Percentiles rank a stretch among this genome's conserved stretches.
Conservation (phyloP, 2,888 invertebrate species). For the Morpho deidamia region DNA sequence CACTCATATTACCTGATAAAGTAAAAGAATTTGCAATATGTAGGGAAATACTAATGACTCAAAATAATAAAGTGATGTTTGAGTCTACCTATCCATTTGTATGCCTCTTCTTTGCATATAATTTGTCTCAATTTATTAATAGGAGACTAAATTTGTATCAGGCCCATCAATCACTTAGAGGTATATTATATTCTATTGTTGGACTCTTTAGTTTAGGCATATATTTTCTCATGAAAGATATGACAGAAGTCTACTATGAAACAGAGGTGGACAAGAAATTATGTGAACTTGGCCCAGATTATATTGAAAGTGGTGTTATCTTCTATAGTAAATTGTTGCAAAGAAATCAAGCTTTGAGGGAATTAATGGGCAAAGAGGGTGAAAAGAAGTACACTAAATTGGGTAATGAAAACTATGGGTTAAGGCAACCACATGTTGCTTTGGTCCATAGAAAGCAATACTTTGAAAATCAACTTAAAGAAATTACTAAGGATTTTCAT, state of each 20-base stretch:
- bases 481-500: slow-evolving; percentile 27
- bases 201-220: slow-evolving; percentile 76
- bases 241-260: slow-evolving; percentile 81
- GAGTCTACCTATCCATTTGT: slow-evolving; percentile 75
- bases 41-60: slow-evolving; percentile 82
- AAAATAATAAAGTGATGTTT: slow-evolving; percentile 77
- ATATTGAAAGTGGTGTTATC: slow-evolving; percentile 84
- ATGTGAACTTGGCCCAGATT: slow-evolving; percentile 78
- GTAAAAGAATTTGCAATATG: slow-evolving; percentile 90
- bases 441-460: slow-evolving; percentile 81
- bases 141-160: slow-evolving; percentile 71
- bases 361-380: slow-evolving; percentile 81
- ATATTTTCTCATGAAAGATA: slow-evolving; percentile 83
- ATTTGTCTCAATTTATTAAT: slow-evolving; percentile 73
- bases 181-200: slow-evolving; percentile 72
- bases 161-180: slow-evolving; percentile 66
- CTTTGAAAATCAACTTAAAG: slow-evolving; percentile 77
- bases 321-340: slow-evolving; percentile 85
- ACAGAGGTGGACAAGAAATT: slow-evolving; percentile 80
- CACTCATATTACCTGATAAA: slow-evolving; percentile 85
- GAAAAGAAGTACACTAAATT: slow-evolving; percentile 79
- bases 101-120: slow-evolving; percentile 71
- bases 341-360: slow-evolving; percentile 85
- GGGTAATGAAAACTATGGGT: slow-evolving; percentile 83
- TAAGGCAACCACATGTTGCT: slow-evolving; percentile 82